These are phyloP conservation scores for Phorcus lineatus DNA, from an alignment of 2,888 invertebrate species.

Conservation along the genomic window DNA sequence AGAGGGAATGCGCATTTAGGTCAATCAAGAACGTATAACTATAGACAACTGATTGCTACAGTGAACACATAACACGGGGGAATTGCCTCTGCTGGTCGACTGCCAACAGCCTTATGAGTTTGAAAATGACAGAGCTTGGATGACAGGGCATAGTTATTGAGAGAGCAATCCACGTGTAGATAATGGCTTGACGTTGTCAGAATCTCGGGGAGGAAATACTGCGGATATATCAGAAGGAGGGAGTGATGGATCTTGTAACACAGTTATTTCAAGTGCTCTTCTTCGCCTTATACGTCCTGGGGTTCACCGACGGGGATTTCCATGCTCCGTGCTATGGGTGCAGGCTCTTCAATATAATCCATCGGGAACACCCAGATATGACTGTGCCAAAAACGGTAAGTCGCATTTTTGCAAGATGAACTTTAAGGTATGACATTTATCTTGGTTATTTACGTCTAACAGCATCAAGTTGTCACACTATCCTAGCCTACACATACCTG, in stretches of 20 bases:
- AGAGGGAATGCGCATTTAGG: background rate
- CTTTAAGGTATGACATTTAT: too few species aligned
- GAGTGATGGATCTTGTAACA: background rate
- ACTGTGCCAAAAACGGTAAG: conserved; percentile 12
- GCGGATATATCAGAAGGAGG: too few species aligned
- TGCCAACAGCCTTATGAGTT: too few species aligned
- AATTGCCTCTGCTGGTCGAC: too few species aligned
- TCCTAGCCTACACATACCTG: too few species aligned
- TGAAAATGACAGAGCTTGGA: background rate
- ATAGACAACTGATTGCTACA: too few species aligned
- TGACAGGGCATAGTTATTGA: background rate
- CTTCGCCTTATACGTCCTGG: background rate
- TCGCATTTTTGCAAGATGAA: background rate
- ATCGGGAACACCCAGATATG: conserved; percentile 25
- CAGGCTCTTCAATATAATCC: conserved; percentile 34
- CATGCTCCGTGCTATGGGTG: conserved; percentile 39
- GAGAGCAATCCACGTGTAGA: background rate
- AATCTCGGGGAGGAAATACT: too few species aligned
- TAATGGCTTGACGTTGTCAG: background rate
- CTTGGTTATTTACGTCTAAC: too few species aligned
- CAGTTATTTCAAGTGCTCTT: background rate
- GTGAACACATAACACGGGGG: too few species aligned
- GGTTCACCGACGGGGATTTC: conserved; percentile 22
- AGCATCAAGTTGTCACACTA: too few species aligned
- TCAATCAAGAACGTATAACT: background rate